phyloP scores from a whole-genome alignment of 2,797 vertebrate genomes.

The Dryobates pubescens region DNA sequence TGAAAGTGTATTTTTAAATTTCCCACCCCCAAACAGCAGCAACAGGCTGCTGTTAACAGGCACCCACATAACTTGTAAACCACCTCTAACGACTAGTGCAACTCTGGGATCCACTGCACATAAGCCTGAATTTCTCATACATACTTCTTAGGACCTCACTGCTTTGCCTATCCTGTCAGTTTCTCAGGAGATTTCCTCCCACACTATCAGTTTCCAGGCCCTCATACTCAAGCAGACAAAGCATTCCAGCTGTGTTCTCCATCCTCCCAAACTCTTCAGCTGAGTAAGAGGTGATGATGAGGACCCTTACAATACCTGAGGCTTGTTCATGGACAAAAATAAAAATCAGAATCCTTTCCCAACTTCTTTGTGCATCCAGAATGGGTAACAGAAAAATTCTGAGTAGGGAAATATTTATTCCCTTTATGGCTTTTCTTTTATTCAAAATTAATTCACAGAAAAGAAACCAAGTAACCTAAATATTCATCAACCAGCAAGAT shows the following conservation, averaged over 20 bases:
- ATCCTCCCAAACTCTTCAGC: neutral
- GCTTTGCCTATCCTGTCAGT: neutral
- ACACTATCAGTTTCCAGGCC: neutral
- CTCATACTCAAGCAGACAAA: neutral
- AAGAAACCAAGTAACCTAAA: neutral
- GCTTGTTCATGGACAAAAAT: neutral
- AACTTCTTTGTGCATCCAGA: neutral
- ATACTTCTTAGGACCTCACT: neutral
- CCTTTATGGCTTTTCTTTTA: neutral
- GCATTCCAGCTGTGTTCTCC: rapidly evolving
- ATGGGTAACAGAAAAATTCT: neutral
- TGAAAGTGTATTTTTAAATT: neutral
- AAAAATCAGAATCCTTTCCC: neutral
- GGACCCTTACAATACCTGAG: neutral
- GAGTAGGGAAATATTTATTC: neutral
- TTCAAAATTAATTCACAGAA: neutral
- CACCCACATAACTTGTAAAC: neutral
- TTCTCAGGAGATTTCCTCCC: too few relatives aligned
- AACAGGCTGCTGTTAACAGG: neutral
- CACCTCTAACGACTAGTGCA: neutral
- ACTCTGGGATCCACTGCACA: neutral
- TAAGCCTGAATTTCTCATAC: rapidly evolving
- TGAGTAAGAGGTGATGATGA: neutral
- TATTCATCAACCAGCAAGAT: neutral
- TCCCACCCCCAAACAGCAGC: neutral